phyloP scores from a whole-genome alignment of 2,888 invertebrate species.

The Desoria tigrina region DNA sequence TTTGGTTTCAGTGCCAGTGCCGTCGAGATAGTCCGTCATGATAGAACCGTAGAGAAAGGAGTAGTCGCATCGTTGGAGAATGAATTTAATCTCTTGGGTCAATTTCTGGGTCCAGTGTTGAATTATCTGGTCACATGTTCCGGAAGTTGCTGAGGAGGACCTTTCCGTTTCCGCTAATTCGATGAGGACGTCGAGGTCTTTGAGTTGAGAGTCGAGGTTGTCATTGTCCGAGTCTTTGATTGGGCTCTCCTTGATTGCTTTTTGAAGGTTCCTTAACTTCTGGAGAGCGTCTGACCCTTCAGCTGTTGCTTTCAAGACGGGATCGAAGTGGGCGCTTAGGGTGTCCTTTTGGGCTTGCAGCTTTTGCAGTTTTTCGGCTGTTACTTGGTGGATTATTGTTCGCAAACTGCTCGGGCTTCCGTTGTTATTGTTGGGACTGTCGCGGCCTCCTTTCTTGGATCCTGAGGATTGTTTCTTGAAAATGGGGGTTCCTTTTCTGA shows the following conservation, averaged over 20 bases:
- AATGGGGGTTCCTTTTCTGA: too few relatives aligned
- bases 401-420: too few relatives aligned
- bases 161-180: constrained; percentile 9
- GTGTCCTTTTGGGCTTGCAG: constrained; percentile 31
- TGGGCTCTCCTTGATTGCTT: constrained; percentile 16
- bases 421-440: too few relatives aligned
- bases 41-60: constrained; percentile 28
- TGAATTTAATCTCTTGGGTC: constrained; percentile 21
- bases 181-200: constrained; percentile 27
- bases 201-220: not conserved
- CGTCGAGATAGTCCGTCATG: constrained; percentile 35
- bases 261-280: constrained; percentile 24
- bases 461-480: too few relatives aligned
- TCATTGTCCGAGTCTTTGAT: constrained; percentile 18
- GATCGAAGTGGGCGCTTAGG: constrained; percentile 22
- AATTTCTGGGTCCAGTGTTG: constrained; percentile 19
- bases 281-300: constrained; percentile 17
- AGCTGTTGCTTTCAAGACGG: constrained; percentile 24
- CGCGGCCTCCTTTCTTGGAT: too few relatives aligned
- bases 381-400: constrained; percentile 35
- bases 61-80: constrained; percentile 29
- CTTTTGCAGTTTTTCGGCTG: constrained; percentile 38
- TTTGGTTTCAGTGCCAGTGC: too few relatives aligned
- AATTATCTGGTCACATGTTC: constrained; percentile 25
- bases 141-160: constrained; percentile 3